Base-by-base conservation (phyloP, 2,113 vertebrate species). In the Excalfactoria chinensis region DNA sequence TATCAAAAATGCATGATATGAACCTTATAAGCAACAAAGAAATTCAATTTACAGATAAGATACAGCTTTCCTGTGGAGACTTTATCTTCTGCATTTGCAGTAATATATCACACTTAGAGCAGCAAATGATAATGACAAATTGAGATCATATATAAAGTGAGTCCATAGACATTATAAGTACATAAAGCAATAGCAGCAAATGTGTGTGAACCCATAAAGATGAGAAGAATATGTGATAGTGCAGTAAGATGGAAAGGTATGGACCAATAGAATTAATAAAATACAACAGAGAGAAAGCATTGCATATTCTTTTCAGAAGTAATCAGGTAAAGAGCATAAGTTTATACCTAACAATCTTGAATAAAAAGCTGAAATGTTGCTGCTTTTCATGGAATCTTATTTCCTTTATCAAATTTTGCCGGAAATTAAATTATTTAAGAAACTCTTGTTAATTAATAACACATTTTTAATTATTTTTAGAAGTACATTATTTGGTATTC, bases 111-210 rank as follows among this genome's bases (percentile, higher is more conserved):
- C 48, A 75, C n/a, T 88, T 84, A 78, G 63, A 86, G 32, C 7
- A 75, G 53, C 9, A 88, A 86, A 66, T 88, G 3, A 79, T 84
- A 87, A 66, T 89, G 87, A 92, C 62, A 74, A 95, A 91, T 63
- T 82, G 59, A 83, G 46, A 79, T 34, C 1, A 0, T 85, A 83
- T 43, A 74, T 73, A 89, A 76, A 83, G 30, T 63, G 32, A 91
- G 71, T 73, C 71, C 68, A 76, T 26, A 87, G 74, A 91, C 15
- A 82, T 82, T 79, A 76, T 62, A 93, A 83, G 71, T 89, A 63
- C 44, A 70, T 89, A 92, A 93, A 95, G 49, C 26, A 93, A 32
- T 79, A 93, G 86, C 3, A 41, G 60, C n/a, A 93, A 92, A 80
- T 80, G 60, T 79, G 70, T 70, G 63, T 78, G 43, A 89, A 63